Base-by-base conservation (phyloP, 2,113 vertebrate genomes). In the Copsychus sechellarum region DNA sequence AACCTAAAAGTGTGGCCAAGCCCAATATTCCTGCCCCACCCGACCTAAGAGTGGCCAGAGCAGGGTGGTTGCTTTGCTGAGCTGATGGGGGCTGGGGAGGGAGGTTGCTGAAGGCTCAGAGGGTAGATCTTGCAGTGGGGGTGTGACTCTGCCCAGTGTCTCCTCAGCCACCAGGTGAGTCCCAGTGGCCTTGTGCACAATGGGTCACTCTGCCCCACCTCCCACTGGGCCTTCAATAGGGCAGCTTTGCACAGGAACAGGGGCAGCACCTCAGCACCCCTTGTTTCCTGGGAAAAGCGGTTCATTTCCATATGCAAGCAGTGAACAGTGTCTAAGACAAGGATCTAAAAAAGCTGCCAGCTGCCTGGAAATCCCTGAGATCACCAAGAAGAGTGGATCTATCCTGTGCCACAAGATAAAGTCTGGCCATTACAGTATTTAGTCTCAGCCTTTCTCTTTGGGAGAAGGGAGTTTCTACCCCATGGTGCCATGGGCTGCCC, bases 111-210 rank as follows among this genome's bases (percentile, higher is more conserved):
- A 18, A 11, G 1, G 6, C 40, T 65, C 0, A 1, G 31, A 38
- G 31, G 36, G 36, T 5, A 6, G 11, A 47, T 16, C 50, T 57
- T 48, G 51, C 38, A 76, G 38, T 0, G 0, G 64, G 31, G 8
- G 0, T 24, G 7, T 66, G 26, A 36, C 34, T 61, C 53, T 64
- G 34, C 12, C 29, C 2, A 1, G 29, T 1, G 0, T 40, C 40
- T 40, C 45, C 86, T 54, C 9, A 15, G 61, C 8, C 62, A 34
- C 26, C 29, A 18, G 19, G 31, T 28, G 70, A 62, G 18, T 51
- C 16, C 31, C 3, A 3, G 29, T 4, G 3, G 36, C 7, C 1
- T 4, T 1, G 1, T 2, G 13, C 9, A 14, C 6, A 3, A 1
- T 11, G 33, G 14, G 11, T 31, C 0, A 0, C 4, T 4, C 38